phyloP scores from a whole-genome alignment of 2,113 vertebrate genomes.

The Struthio camelus region DNA sequence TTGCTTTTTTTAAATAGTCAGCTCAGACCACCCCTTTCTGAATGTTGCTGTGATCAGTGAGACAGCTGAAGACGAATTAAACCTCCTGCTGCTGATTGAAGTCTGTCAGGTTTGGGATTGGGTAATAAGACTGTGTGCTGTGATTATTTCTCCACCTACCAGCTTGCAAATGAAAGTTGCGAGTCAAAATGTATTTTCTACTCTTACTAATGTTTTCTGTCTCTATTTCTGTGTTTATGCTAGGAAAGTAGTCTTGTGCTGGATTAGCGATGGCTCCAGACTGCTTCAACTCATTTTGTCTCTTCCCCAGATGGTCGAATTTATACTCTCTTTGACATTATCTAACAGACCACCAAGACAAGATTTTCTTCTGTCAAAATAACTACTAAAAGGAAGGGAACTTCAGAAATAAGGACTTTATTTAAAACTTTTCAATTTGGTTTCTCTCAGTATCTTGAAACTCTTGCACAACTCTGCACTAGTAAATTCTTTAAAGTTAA shows the following conservation, averaged over 20 bases:
- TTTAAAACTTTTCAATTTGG: background rate
- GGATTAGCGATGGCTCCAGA: background rate
- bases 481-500: background rate
- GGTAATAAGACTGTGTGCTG: background rate
- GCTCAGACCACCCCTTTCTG: background rate
- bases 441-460: background rate
- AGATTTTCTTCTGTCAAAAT: background rate
- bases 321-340: background rate
- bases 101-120: background rate
- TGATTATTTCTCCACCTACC: background rate
- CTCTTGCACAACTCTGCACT: background rate
- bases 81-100: background rate
- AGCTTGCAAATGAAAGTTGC: background rate
- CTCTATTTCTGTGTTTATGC: background rate
- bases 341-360: background rate
- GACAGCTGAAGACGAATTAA: background rate
- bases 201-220: background rate
- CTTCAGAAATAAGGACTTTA: background rate
- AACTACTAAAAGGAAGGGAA: background rate
- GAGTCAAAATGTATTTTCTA: background rate
- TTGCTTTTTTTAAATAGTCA: background rate
- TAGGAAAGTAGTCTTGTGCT: background rate
- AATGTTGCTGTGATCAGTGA: background rate
- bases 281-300: background rate
- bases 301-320: background rate